Base-by-base conservation (phyloP, 1,140 invertebrate species). In the Rhysida immarginata region DNA sequence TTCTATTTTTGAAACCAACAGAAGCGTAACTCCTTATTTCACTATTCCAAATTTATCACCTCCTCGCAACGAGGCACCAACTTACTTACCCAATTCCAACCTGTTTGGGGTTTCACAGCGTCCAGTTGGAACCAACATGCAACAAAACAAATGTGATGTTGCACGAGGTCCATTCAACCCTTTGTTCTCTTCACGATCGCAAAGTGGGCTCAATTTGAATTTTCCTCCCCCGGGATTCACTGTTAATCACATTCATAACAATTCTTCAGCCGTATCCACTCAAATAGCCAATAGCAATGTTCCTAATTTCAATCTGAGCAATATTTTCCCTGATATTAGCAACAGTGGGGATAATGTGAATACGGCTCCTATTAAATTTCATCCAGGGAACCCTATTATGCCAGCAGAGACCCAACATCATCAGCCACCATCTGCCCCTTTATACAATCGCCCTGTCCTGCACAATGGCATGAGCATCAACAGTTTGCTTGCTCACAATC, bases 281-380 rank as follows among this genome's bases (percentile, higher is more conserved):
- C 60, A 61, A 18, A 60, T 60, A 8, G 63, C 66, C 2, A 69
- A 71, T 62, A 63, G 59, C 20, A 69, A 71, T 53, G 69, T 72
- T 64, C 63, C 67, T 13, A 70, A 71, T 55, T 71, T 73, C 57
- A 70, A 65, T 53, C 57, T 71, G 27, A 66, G 65, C 42, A 72
- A 71, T 56, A 67, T 71, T 25, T 67, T 72, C 54, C 63, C 68
- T 1, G 70, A 72, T 52, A 66, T 68, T 48, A 65, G 63, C 48
- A 64, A 60, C 26, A 62, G 65, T 18, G 60, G 61, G 16, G 66
- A 67, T 25, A 62, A 64, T 24, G 54, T 69, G 41, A 67, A 68
- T 46, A 68, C 71, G 3, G 67, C 69, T 14, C 69, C 71, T 1
- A 71, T 71, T 18, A 73, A 73, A 57, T 73, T 73, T 58, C 64